Base-by-base conservation (phyloP, 2,888 invertebrate genomes). In the Frankliniella fusca region DNA sequence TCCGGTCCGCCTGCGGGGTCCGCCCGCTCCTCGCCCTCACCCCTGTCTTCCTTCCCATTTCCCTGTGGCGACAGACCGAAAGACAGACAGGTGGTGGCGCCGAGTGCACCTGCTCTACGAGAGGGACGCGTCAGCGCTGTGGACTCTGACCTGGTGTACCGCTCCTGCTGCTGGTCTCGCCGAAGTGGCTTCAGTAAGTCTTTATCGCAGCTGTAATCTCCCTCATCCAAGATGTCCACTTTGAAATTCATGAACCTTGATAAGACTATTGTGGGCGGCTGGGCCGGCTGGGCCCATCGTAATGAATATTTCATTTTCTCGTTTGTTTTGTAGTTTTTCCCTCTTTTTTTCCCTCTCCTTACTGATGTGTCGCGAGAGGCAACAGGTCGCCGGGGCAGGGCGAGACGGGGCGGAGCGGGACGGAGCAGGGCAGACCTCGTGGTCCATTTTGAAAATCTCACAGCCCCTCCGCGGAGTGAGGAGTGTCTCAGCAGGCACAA, bases 201-300 rank as follows among this genome's bases (percentile, higher is more conserved):
- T n/a, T 20, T 61, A 61, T 54, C 54, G 54, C 54, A 2, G 54
- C 8, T 23, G 7, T 76, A n/a, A 76, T 76, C 70, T 76, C 23
- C 27, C 23, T 23, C 70, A 23, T 70, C 70, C 70, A 76, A 76
- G 70, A 76, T 76, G 70, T n/a, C 70, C 23, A 11, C 23, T 76
- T 23, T 76, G 70, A 76, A 76, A 76, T 76, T 76, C 70, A 76
- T 76, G 70, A 18, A 20, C 70, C 27, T 70, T 70, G n/a, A 23
- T 70, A 70, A 70, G 70, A 23, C 70, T 54, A 54, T 54, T 54
- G 54, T 20, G 5, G 54, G 54, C 15, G 20, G 54, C 70, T 20
- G 23, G 10, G 20, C 0, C 61, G 61, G 20, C 61, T 54, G 1
- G 54, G 20, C n/a, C 20, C 8, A 61, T 18, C 18, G 61, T 18